Base-by-base conservation (phyloP, 1,140 invertebrate species). In the Musca vetustissima region DNA sequence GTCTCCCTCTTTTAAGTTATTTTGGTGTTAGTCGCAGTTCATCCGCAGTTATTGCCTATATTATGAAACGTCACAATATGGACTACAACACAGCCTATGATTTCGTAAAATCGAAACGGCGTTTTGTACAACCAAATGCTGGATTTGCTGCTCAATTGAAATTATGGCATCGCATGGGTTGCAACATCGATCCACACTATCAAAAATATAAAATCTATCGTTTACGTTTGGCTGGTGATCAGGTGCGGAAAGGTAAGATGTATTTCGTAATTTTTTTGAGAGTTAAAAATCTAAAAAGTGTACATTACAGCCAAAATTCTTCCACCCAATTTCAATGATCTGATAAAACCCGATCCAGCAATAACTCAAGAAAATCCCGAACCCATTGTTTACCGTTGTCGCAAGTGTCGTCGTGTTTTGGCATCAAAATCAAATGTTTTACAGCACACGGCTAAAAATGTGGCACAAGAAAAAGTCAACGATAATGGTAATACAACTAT, bases 11-110 rank as follows among this genome's bases (percentile, higher is more conserved):
- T 67, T 74, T 36, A 72, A 90, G 89, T 83, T 93, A 93, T 75
- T 93, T 90, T 77, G 93, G 93, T 19, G 89, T 95, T n/a, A 95
- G 93, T 2, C 84, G 94, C 68, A 95, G 93, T 74, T 90, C 92
- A 1, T 90, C 92, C 0, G 84, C 94, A 3, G 89, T 95, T 0
- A 91, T 94, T 70, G 93, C 91, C 9, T 95, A 91, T 76, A 81
- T 93, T 8, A 95, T 96, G 93, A 90, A 93, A 75, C 93, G 93
- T 73, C 87, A 92, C 76, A 78, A 87, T 4, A 84, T 93, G 66
- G 87, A 87, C 49, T 92, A 91, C 71, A 80, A 86, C 68, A 87
- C 91, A 64, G 92, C 93, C 0, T 90, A 90, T 72, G 85, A 90
- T 15, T 76, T 83, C 59, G 88, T 91, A 0, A 89, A 89, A 76